Percentiles rank a stretch among this genome's conserved stretches.
Conservation (phyloP, 1,140 invertebrate species). For the Pseudomyrmex cubaensis region DNA sequence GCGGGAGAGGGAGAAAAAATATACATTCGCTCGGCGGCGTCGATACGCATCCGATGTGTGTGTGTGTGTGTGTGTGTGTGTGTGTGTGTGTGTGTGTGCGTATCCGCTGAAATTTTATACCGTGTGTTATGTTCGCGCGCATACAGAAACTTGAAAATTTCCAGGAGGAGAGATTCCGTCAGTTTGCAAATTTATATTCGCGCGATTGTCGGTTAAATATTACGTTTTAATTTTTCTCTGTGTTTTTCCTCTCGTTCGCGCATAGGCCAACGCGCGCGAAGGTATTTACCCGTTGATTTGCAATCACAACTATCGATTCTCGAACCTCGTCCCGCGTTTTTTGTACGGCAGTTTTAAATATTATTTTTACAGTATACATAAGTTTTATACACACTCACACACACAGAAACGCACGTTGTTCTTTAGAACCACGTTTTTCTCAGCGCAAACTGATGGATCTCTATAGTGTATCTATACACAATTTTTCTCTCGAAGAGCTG, state of each 20-base stretch:
- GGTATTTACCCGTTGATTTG: slow-evolving; percentile 31
- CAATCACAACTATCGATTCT: slow-evolving; percentile 58
- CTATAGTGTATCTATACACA: not conserved
- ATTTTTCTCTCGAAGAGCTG: not conserved
- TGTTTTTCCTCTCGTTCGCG: not conserved
- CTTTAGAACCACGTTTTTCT: slow-evolving; percentile 33
- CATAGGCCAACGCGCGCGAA: too few relatives aligned
- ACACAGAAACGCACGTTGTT: slow-evolving; percentile 21
- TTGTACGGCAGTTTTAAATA: slow-evolving; percentile 33
- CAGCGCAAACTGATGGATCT: slow-evolving; percentile 20
- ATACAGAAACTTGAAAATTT: slow-evolving; percentile 44
- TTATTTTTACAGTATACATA: slow-evolving; percentile 41
- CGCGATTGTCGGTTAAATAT: slow-evolving; percentile 47
- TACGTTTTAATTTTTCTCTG: slow-evolving; percentile 53
- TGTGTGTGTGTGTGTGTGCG: not conserved
- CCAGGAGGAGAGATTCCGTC: not conserved
- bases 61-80: not conserved
- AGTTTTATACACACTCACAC: too few relatives aligned
- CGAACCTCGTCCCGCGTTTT: not conserved
- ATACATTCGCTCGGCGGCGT: slow-evolving; percentile 15
- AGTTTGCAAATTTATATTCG: slow-evolving; percentile 41
- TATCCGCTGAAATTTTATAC: slow-evolving; percentile 23
- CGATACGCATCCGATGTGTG: not conserved
- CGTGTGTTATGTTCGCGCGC: too few relatives aligned
- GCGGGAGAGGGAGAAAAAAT: not conserved